Evolutionary conservation across 2,113 vertebrate species (phyloP), one percentile per base, ranked within the genome.

Genomic region (Epinephelus fuscoguttatus): DNA sequence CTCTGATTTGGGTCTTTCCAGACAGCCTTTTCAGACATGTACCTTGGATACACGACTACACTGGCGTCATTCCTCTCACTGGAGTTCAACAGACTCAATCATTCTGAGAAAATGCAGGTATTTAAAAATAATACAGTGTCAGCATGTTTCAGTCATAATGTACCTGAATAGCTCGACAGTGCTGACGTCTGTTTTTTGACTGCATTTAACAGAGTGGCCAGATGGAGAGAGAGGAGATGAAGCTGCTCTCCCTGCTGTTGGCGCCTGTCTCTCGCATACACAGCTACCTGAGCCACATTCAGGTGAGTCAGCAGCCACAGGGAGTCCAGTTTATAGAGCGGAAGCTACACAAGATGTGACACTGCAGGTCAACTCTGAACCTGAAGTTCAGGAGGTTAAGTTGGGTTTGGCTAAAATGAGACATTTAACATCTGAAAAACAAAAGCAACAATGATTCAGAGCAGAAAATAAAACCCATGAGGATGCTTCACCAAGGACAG

Each of bases 241-340:
- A 91, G 56, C 89, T 95, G 78, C 91, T 96, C 17, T 92, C 93
- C 9, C 63, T 94, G 71, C 89, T 95, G 27, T 40, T 95, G 61
- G 85, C 95, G 0, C 95, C 95, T 0, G 88, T 96, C 4, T 90
- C 94, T 1, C 90, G 94, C 6, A 84, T 96, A 12, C 94, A 95
- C 85, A 82, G 89, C 78, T 96, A 96, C 89, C 86, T 95, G 81
- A 92, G 88, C 81, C 94, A 94, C 81, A 93, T 95, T 40, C 95
- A 96, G 93, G 95, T 95, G 75, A 87, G 92, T 84, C 70, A 63
- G 68, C 57, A 23, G n/a, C 37, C 18, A 4, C 27, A 23, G 27
- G 1, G 33, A 50, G 49, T n/a, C 57, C 64, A 23, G 25, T 13
- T 3, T 19, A n/a, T 11, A 23, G n/a, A 25, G 53, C 55, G 25